phyloP scores from a whole-genome alignment of 2,797 vertebrate genomes.

The Oreochromis mossambicus region DNA sequence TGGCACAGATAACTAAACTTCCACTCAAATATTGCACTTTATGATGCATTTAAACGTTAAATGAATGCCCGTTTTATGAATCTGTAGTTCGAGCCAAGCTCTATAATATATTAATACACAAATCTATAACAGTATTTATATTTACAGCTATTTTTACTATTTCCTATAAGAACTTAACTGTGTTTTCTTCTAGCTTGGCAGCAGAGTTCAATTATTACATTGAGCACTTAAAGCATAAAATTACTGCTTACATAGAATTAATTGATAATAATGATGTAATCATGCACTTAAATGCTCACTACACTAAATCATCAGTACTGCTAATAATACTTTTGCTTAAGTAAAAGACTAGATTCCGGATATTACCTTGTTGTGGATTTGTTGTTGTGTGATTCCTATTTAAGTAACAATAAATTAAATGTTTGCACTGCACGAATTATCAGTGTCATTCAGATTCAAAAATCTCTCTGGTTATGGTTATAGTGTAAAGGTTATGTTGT shows the following conservation, averaged over 20 bases:
- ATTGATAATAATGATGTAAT: not conserved
- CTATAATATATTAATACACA: not conserved
- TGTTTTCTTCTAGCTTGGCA: not conserved
- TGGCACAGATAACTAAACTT: not conserved
- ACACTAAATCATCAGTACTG: not conserved
- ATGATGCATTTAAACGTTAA: not conserved
- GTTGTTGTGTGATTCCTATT: not conserved
- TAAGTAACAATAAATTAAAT: not conserved
- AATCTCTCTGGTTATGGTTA: not conserved
- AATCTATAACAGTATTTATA: not conserved
- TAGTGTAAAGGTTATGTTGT: not conserved
- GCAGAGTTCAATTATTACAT: not conserved
- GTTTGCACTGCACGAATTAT: not conserved
- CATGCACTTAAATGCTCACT: not conserved
- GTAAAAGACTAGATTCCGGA: not conserved
- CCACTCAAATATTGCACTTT: not conserved
- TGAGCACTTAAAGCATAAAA: not conserved
- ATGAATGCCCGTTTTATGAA: not conserved
- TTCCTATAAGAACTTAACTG: not conserved
- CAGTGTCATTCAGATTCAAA: not conserved
- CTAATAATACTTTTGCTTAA: not conserved
- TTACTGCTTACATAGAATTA: not conserved
- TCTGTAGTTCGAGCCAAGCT: not conserved
- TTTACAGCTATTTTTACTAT: not conserved
- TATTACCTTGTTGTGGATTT: not conserved